phyloP scores from a whole-genome alignment of 2,888 invertebrate species.

The Synergus itoensis region DNA sequence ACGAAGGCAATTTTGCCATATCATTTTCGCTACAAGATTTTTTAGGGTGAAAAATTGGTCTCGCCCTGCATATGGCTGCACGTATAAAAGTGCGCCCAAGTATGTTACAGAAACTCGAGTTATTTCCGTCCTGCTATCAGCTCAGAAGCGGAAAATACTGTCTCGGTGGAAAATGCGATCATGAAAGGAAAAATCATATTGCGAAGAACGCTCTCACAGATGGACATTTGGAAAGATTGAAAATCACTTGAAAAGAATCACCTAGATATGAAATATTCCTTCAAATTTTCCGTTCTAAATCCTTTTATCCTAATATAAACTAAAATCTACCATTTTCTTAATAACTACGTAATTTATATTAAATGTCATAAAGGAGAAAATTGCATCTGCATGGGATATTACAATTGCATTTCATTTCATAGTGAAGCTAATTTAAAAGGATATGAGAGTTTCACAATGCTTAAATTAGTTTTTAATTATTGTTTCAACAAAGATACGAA shows the following conservation, averaged over 20 bases:
- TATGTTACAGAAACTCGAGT: conserved; percentile 29
- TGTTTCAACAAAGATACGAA: too few species aligned
- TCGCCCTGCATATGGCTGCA: neutral
- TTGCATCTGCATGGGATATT: neutral
- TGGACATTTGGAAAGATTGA: conserved; percentile 25
- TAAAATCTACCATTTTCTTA: too few species aligned
- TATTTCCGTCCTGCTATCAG: conserved; percentile 39
- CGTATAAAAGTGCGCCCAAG: conserved; percentile 12
- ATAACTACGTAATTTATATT: neutral
- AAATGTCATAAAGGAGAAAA: neutral
- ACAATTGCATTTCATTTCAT: neutral
- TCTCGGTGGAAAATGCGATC: conserved; percentile 32
- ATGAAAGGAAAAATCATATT: conserved; percentile 35
- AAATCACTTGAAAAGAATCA: conserved; percentile 5
- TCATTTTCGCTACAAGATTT: neutral
- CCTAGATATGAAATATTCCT: neutral
- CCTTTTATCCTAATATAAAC: neutral
- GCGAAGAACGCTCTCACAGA: conserved; percentile 20
- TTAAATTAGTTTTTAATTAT: neutral
- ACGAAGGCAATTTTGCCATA: neutral
- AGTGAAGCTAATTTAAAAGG: too few species aligned
- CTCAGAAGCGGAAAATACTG: conserved; percentile 35
- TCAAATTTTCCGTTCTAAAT: neutral
- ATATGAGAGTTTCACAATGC: too few species aligned
- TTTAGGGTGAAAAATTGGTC: conserved; percentile 14